Base-by-base conservation (phyloP, 2,797 vertebrate species). In the Anabacerthia variegaticeps region DNA sequence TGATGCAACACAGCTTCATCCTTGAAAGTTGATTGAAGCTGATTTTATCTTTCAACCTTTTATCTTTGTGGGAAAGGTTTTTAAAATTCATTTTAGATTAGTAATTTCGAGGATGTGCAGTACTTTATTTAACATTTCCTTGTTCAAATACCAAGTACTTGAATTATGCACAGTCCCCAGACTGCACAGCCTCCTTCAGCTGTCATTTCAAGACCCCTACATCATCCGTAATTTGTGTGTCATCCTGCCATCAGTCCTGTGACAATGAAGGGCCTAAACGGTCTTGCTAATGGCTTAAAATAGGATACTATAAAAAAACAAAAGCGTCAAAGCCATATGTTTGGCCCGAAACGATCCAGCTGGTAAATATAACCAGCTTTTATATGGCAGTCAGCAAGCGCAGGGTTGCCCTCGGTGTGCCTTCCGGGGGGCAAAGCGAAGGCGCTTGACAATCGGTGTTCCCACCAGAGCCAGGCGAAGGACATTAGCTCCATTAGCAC, bases 21-120 rank as follows among this genome's bases (percentile, higher is more conserved):
- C 41, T 1, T 49, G 32, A 26, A 82, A 0, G 1, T 0, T 71
- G 19, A 56, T 0, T n/a, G 14, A 54, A 44, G 34, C 2, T 9
- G 8, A 88, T 73, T 59, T 63, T 43, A n/a, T 51, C 48, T 51
- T 43, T 32, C 8, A 10, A 12, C 18, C 21, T 75, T 73, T 65
- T 28, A 46, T 30, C 27, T 86, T 55, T 28, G 10, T 22, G 17
- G 18, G 9, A 77, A 76, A 49, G 1, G 24, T 4, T 76, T 52
- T 37, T 59, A 6, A 65, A 41, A 48, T 26, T 0, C 69, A 48
- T 65, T 93, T 69, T 13, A 34, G 5, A 51, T 18, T 43, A 59
- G 32, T 55, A 91, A 61, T 23, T 34, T 30, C 23, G 17, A 89
- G 19, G 5, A 79, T 0, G 0, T 8, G 20, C 6, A 62, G 3